A percentile compares a stretch with the other conserved stretches of the same genome.
phyloP scores from a whole-genome alignment of 2,888 invertebrate species.

The Poecilus cupreus region DNA sequence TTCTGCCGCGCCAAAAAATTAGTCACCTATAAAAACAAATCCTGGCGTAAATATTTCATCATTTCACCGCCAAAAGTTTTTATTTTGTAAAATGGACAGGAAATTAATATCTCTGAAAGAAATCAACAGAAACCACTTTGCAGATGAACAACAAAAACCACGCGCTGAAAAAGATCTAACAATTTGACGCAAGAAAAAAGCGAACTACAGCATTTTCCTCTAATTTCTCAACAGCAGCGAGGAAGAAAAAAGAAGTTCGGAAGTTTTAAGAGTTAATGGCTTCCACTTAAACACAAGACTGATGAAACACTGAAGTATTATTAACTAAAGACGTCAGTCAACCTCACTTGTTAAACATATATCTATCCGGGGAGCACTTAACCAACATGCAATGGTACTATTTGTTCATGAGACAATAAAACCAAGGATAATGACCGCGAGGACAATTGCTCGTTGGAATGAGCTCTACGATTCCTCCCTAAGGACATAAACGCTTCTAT shows the following conservation, averaged over 20 bases:
- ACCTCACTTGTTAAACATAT: constrained; percentile 42
- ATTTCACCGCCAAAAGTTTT: not conserved
- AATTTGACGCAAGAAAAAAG: constrained; percentile 26
- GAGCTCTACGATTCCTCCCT: constrained; percentile 13
- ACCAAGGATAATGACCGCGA: constrained; percentile 35
- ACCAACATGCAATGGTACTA: constrained; percentile 7
- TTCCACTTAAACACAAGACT: constrained; percentile 34
- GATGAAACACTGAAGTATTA: constrained; percentile 40
- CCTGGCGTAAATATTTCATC: not conserved
- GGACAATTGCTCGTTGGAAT: not conserved
- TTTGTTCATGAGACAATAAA: constrained; percentile 45
- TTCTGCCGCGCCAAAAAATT: not conserved
- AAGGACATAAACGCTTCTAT: constrained; percentile 13
- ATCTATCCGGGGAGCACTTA: constrained; percentile 26
- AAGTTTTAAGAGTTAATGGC: constrained; percentile 34
- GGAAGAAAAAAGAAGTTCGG: not conserved
- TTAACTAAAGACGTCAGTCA: constrained; percentile 40
- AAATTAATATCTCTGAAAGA: constrained; percentile 23
- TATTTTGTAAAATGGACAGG: constrained; percentile 2
- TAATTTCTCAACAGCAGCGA: constrained; percentile 9
- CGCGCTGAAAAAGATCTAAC: constrained; percentile 24
- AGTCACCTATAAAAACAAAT: not conserved
- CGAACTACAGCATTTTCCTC: constrained; percentile 18
- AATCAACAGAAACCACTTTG: constrained; percentile 15
- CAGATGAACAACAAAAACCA: constrained; percentile 3